Conservation (phyloP, 2,888 invertebrate species). For the Panzeria rudis region DNA sequence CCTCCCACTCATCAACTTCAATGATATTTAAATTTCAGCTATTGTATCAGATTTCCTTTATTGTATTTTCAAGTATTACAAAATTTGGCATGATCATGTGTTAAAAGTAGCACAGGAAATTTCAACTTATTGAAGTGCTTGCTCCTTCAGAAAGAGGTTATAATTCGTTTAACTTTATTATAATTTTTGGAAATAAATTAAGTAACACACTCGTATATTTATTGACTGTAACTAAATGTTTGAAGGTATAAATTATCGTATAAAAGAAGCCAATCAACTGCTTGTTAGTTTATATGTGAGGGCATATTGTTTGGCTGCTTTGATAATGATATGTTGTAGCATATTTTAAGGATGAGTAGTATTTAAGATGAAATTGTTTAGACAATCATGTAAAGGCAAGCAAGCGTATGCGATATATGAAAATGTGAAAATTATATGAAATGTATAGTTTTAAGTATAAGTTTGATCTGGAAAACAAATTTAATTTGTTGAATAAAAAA, state of each 20-base stretch:
- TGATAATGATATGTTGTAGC: background rate
- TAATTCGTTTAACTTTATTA: conserved; percentile 18
- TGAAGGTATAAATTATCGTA: background rate
- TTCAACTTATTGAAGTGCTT: conserved; percentile 44
- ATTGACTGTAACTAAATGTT: background rate
- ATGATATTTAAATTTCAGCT: conserved; percentile 9
- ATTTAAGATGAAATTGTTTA: background rate
- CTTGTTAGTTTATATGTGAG: background rate
- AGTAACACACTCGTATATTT: background rate
- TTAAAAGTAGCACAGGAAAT: conserved; percentile 44
- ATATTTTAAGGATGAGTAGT: conserved; percentile 12
- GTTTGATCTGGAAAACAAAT: too few relatives aligned
- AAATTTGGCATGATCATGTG: conserved; percentile 17
- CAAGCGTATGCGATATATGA: too few relatives aligned
- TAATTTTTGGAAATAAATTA: background rate
- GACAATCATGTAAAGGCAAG: too few relatives aligned
- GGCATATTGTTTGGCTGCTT: background rate
- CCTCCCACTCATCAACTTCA: background rate
- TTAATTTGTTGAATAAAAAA: too few relatives aligned
- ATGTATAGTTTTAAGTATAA: too few relatives aligned
- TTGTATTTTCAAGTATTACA: background rate
- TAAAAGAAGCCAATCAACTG: conserved; percentile 35
- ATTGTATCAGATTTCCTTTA: conserved; percentile 43
- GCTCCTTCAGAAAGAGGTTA: background rate
- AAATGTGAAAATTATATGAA: too few relatives aligned